These are phyloP conservation scores for Peucedramus taeniatus DNA, from an alignment of 2,113 vertebrate genomes.

Conservation along the genomic window DNA sequence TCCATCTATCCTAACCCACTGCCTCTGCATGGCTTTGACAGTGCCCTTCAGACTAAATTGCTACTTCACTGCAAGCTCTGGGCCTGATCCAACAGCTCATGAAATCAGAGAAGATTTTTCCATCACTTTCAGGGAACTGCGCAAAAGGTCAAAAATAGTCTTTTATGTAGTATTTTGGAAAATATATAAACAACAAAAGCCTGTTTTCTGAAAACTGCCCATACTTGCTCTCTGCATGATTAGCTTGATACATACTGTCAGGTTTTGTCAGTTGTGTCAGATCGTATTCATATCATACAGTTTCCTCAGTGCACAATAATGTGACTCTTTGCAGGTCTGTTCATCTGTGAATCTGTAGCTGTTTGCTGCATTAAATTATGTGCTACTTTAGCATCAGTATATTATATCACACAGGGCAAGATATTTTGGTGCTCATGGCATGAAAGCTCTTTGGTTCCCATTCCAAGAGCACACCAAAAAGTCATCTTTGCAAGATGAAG, in stretches of 20 bases:
- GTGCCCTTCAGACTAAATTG: background rate
- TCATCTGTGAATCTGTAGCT: conserved; percentile 18
- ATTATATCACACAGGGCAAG: background rate
- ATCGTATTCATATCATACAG: background rate
- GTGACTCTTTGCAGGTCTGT: background rate
- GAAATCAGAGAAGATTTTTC: background rate
- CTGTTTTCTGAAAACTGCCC: background rate
- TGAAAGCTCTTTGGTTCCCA: background rate
- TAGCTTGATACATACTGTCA: conserved; percentile 39
- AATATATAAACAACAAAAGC: background rate
- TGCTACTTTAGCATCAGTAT: background rate
- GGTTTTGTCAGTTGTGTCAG: conserved; percentile 46
- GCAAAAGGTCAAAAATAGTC: background rate
- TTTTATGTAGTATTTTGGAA: conserved; percentile 11
- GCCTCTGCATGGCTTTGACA: background rate
- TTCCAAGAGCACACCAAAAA: background rate
- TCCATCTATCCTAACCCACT: background rate
- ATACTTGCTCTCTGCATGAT: background rate
- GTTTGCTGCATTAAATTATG: background rate
- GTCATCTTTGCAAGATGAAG: background rate
- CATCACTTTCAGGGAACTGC: background rate
- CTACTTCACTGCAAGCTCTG: background rate
- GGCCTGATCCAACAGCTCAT: background rate
- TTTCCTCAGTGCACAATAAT: background rate
- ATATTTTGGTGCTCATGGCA: background rate